Evolutionary conservation across 2,113 vertebrate genomes (phyloP).

Genomic region (Galeopterus variegatus): DNA sequence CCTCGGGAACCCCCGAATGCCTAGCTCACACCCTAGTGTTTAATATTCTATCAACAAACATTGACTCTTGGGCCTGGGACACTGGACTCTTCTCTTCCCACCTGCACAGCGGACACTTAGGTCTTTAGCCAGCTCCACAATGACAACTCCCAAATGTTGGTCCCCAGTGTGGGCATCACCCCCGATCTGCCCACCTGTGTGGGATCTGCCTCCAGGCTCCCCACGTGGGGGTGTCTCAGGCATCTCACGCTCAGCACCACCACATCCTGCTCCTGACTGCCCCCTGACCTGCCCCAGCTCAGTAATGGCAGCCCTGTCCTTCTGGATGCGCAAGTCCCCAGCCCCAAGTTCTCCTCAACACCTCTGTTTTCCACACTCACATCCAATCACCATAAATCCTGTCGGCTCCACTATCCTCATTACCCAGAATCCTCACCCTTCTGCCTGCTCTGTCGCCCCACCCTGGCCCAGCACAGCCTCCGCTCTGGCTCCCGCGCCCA

Average conservation of each 20-base stretch:
- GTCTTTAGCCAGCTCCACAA: neutral
- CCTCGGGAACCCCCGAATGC: neutral
- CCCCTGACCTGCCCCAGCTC: neutral
- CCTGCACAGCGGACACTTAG: neutral
- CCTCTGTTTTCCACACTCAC: neutral
- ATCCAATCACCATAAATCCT: neutral
- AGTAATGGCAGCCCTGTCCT: neutral
- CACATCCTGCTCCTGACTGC: neutral
- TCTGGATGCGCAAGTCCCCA: neutral
- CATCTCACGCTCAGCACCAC: neutral
- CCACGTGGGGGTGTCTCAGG: neutral
- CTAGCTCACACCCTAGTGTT: neutral
- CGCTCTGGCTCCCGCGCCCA: fast-evolving
- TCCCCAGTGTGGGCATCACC: neutral
- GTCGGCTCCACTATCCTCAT: neutral
- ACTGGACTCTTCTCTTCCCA: neutral
- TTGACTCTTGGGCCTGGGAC: neutral
- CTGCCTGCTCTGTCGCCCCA: no score
- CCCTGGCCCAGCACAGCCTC: neutral
- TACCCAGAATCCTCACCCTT: neutral
- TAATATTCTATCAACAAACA: neutral
- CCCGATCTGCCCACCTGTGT: neutral
- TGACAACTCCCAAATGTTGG: neutral
- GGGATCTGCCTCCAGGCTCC: neutral
- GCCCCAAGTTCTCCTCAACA: fast-evolving